Base-by-base conservation (phyloP, 2,888 invertebrate species). In the Ophioninae sp. region DNA sequence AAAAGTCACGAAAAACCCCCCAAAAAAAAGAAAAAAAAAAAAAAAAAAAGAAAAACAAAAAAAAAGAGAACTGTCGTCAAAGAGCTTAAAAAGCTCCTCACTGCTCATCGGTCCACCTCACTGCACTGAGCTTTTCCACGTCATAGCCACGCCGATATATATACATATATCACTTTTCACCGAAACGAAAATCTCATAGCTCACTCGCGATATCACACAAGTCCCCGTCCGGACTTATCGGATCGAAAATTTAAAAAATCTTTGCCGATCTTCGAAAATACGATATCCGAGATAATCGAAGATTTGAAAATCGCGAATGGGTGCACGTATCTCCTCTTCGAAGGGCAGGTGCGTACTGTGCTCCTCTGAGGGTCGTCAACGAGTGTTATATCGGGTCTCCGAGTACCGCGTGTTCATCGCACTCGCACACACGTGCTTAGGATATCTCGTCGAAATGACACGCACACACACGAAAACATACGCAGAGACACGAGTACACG, bases 341-440 rank as follows among this genome's bases (percentile, higher is more conserved):
- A 85, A 83, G 85, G 86, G 85, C 89, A 89, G 88, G 88, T 87
- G 87, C 81, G 87, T 86, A 87, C 88, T 89, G 87, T 84, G 86
- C 85, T 82, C 83, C 69, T 84, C 83, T 76, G 84, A 86, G 79
- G 86, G 83, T 85, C 85, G 78, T 65, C 74, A 74, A 63, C 83
- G 83, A 79, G 84, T 86, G 86, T 86, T 87, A 86, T 80, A 87
- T 82, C 83, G 87, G 81, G 79, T 72, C 80, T 74, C 77, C 44
- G 58, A 37, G 69, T 65, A 74, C 78, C 74, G 77, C 85, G 85
- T 73, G 79, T 81, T 80, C 73, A 10, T 69, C 69, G 51, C 73
- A 37, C 58, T 41, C 22, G 30, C 39, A 71, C 56, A 30, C 30
- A 30, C 30, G 30, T 30, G 30, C 30, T 30, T 3, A 30, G 30